Conservation (phyloP, 2,113 vertebrate genomes). For the Pomatorhinus ruficollis region DNA sequence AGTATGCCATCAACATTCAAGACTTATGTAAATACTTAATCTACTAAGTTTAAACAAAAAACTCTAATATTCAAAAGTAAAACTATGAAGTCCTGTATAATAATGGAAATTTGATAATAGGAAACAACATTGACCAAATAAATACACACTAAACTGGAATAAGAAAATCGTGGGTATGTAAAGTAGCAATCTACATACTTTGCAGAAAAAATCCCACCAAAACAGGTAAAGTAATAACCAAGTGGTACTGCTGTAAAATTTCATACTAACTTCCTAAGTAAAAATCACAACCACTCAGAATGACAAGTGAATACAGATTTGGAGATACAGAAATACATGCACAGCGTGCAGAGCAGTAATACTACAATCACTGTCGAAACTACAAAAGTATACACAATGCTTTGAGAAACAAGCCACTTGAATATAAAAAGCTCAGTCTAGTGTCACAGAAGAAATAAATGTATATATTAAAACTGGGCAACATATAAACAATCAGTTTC, state of each 20-base stretch:
- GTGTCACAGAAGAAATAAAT: not conserved
- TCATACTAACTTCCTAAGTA: not conserved
- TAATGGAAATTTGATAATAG: not conserved
- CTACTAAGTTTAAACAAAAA: not conserved
- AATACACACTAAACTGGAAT: not conserved
- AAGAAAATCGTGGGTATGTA: not conserved
- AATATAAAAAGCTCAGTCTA: not conserved
- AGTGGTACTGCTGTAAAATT: not conserved
- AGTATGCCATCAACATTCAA: not conserved
- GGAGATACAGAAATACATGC: not conserved
- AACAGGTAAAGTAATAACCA: not conserved
- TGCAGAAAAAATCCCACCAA: not conserved
- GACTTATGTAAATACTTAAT: not conserved
- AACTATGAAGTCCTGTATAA: not conserved
- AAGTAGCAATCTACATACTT: not conserved
- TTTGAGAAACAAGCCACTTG: not conserved
- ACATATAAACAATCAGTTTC: not conserved
- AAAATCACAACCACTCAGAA: not conserved
- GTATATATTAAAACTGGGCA: not conserved
- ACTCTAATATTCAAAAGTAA: not conserved
- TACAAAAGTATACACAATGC: not conserved
- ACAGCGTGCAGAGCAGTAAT: not conserved
- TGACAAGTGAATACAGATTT: not conserved
- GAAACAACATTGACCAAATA: not conserved
- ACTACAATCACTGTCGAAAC: not conserved